Evolutionary conservation across 2,797 vertebrate genomes (phyloP), one percentile per base, ranked within the genome.

Genomic region (Alectoris magna): DNA sequence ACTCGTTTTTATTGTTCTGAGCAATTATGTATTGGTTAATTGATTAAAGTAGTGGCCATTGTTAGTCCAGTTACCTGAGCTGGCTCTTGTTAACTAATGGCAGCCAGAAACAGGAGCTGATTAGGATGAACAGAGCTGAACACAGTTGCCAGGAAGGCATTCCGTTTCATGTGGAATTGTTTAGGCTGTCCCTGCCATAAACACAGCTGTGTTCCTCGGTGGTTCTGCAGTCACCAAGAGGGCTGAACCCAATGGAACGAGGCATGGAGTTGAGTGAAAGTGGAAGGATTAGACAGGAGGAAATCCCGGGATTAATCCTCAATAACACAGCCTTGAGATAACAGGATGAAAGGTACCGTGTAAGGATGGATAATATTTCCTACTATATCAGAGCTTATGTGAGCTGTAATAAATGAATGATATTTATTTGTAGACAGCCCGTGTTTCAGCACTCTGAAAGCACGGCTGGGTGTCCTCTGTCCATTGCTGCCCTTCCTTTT

Each of bases 1-100:
- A 2, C 81, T 93, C 81, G 10, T 60, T 91, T 84, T 84, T 73
- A 7, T 79, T 92, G 84, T 95, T 79, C 79, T 78, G 48, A 81
- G 70, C 56, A 69, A 43, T 76, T 91, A 63, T 11, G 8, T 73
- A 12, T 27, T 21, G 48, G 48, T 24, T 76, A 81, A 84, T 89
- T 80, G 51, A 71, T 89, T 41, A 48, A 87, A 84, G n/a, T 34
- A 19, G 39, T 8, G 16, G 53, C 27, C 84, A 5, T 49, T 89
- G n/a, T 77, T 87, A 79, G 31, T 41, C 67, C 60, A 49, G 12
- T 82, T 84, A 64, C 39, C 74, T 81, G 66, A 51, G 67, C 4
- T 80, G 34, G 41, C 72, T 70, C 39, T 44, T 70, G 79, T 46
- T 84, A 81, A 72, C 38, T 75, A 38, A 17, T 15, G 48, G 56